Evolutionary conservation across 2,888 invertebrate genomes (phyloP).

Genomic region (Parapristionchus giblindavisi): DNA sequence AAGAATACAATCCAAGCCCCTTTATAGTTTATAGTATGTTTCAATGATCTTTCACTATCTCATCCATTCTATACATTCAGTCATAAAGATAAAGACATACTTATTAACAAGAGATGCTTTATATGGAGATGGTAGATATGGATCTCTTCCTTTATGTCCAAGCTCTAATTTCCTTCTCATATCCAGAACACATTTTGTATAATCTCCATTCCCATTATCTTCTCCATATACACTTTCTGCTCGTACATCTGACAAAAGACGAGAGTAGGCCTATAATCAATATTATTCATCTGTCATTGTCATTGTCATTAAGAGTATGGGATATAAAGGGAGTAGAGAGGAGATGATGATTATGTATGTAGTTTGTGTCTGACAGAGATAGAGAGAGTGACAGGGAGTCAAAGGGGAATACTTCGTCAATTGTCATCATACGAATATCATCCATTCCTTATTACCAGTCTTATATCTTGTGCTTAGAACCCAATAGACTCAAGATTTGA

Average conservation of each 20-base stretch:
- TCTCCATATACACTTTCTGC: conserved; percentile 2
- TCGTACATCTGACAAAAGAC: not conserved
- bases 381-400: not conserved
- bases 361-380: not conserved
- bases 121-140: not conserved
- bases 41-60: not conserved
- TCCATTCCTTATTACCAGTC: no score
- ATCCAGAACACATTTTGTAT: not conserved
- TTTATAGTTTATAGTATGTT: not conserved
- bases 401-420: not conserved
- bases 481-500: no score
- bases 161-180: conserved; percentile 15
- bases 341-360: not conserved
- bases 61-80: not conserved
- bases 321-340: not conserved
- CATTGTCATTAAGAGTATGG: not conserved
- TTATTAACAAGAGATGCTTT: conserved; percentile 17
- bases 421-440: no score
- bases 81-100: not conserved
- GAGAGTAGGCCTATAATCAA: conserved; percentile 8
- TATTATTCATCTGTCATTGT: not conserved
- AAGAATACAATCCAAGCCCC: no score
- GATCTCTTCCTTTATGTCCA: not conserved
- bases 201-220: conserved; percentile 1
- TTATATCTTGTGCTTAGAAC: no score